Conservation (phyloP, 2,797 vertebrate genomes). For the Petrocephalus sullivani region DNA sequence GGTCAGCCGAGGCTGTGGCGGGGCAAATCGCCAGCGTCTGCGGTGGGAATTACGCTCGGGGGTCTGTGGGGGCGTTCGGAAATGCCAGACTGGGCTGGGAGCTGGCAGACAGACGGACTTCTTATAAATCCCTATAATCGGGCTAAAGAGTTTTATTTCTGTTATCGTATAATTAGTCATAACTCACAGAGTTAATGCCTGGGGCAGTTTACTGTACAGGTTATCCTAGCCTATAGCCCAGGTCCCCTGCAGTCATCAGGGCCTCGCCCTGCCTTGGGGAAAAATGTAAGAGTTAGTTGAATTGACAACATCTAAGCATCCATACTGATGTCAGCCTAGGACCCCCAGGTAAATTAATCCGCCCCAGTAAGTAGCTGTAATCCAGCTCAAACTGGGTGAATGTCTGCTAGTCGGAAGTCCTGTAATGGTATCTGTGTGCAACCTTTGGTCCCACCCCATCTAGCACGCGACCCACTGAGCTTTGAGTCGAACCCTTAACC, state of each 20-base stretch:
- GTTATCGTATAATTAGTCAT: no score
- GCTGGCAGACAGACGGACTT: no score
- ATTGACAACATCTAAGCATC: neutral
- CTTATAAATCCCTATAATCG: no score
- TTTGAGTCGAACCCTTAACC: conserved; percentile 58
- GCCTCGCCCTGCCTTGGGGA: neutral
- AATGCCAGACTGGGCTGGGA: no score
- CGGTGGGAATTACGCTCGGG: no score
- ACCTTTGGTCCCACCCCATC: neutral
- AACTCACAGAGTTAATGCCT: no score
- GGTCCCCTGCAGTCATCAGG: neutral
- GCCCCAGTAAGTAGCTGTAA: neutral
- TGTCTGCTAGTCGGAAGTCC: neutral
- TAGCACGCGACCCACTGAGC: neutral
- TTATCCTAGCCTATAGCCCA: neutral
- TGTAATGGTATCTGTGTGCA: neutral
- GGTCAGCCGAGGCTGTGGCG: no score
- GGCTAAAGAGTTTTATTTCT: no score
- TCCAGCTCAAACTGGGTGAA: neutral
- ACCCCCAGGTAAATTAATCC: neutral
- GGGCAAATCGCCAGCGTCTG: no score
- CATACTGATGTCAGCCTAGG: neutral
- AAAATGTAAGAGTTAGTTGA: neutral
- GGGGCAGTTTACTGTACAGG: neutral
- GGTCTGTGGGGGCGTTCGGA: no score